Conservation (phyloP, 2,888 invertebrate species). For the Calliopum simillimum region DNA sequence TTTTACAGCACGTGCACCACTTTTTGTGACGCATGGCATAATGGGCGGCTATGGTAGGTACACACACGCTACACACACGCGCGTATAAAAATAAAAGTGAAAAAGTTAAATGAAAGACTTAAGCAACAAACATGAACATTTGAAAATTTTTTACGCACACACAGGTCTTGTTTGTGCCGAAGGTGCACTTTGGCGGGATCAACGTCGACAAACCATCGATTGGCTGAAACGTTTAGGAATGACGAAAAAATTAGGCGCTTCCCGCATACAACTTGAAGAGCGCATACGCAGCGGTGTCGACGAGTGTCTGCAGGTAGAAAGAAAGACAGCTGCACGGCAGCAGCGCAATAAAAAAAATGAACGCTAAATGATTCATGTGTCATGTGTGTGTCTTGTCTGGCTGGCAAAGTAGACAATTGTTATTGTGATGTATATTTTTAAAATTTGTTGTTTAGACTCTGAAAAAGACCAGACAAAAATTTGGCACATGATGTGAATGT, state of each 20-base stretch:
- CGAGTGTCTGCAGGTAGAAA: constrained; percentile 70
- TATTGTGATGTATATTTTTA: neutral
- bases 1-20: constrained; percentile 80
- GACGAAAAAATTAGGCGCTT: constrained; percentile 73
- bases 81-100: neutral
- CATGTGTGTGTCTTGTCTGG: neutral
- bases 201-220: constrained; percentile 78
- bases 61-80: neutral
- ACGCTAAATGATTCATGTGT: constrained; percentile 37
- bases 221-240: constrained; percentile 81
- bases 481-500: constrained; percentile 12
- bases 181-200: constrained; percentile 85
- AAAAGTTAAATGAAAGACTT: constrained; percentile 46
- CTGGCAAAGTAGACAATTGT: neutral
- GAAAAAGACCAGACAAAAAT: neutral
- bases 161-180: constrained; percentile 86
- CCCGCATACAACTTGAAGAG: constrained; percentile 74
- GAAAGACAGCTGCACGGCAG: neutral
- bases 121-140: constrained; percentile 44
- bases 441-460: neutral
- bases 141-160: constrained; percentile 28
- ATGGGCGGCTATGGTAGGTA: constrained; percentile 87
- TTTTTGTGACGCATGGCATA: constrained; percentile 86
- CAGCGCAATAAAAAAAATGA: neutral
- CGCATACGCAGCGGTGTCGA: constrained; percentile 74